These are phyloP conservation scores for Indri indri DNA, from an alignment of 2,113 vertebrate species.

Conservation along the genomic window DNA sequence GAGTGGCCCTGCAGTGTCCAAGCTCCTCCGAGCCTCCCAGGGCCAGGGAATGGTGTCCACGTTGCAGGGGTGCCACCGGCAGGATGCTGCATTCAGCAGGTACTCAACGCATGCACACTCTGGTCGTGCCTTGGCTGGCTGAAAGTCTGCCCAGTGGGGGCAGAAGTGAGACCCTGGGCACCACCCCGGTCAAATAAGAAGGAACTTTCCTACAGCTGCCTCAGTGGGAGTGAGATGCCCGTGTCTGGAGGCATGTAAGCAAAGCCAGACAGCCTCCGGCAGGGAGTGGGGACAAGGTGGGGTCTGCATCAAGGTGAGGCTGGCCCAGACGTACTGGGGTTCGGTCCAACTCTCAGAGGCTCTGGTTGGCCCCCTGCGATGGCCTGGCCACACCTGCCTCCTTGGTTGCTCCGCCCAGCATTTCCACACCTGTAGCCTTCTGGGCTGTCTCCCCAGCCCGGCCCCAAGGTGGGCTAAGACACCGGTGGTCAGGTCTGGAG, in stretches of 20 bases:
- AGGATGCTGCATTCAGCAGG: not conserved
- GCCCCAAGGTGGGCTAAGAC: not conserved
- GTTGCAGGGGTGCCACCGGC: accelerated
- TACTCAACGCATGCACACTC: accelerated
- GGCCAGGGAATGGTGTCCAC: accelerated
- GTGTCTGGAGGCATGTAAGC: not conserved
- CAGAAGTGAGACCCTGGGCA: not conserved
- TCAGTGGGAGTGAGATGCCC: not conserved
- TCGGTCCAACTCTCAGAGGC: too few species aligned
- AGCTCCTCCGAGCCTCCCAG: not conserved
- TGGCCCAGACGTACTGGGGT: too few species aligned
- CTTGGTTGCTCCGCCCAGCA: too few species aligned
- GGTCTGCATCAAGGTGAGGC: too few species aligned
- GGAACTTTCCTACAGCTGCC: accelerated
- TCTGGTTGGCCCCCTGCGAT: accelerated
- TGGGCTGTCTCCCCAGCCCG: too few species aligned
- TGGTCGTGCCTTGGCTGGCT: not conserved
- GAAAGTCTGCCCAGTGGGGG: not conserved
- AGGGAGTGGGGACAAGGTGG: not conserved
- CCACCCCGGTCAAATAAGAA: not conserved
- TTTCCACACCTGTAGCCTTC: not conserved
- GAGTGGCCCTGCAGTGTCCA: accelerated
- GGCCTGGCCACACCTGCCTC: accelerated
- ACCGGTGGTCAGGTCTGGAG: not conserved
- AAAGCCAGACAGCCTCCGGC: accelerated